Base-by-base conservation (phyloP, 2,113 vertebrate species). In the Pelusios castaneus region DNA sequence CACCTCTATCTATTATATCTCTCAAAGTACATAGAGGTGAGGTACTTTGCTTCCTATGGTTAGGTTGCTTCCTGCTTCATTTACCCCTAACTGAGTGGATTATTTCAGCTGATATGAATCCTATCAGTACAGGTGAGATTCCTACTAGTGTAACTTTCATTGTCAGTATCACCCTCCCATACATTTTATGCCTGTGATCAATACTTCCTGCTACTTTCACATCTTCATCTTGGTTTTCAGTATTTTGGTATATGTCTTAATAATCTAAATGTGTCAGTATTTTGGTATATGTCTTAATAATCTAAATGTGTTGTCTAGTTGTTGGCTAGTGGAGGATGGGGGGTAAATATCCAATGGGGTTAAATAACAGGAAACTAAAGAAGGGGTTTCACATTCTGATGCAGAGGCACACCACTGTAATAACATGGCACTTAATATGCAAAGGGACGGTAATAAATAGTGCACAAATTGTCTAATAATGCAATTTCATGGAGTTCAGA, bases 81-180 rank as follows among this genome's bases (percentile, higher is more conserved):
- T 83, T 77, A 73, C 82, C 85, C 10, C 49, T 19, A 4, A 24
- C 34, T 5, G 31, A 75, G 85, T 60, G 60, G 41, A n/a, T n/a
- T 41, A 19, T 82, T 58, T n/a, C 78, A 73, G 9, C 43, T 81
- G 88, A 84, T 0, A 6, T 80, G 77, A 83, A 29, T 73, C 75
- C 88, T 43, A 38, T 22, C 13, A 3, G 27, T 0, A 0, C 55
- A 29, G 47, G 73, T 80, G 85, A 49, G 0, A 0, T 43, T 17
- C 51, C 55, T 70, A 82, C 0, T 1, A 84, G 54, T 8, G 47
- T 76, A 45, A 16, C 47, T 80, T 70, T 55, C 73, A 77, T 1
- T 0, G 4, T 21, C 1, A 0, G 29, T 43, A 76, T 17, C 43
- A 38, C 41, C 34, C 24, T 2, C 3, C 41, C 80, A 6, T 24